Conservation (phyloP, 1,140 invertebrate species). For the Diorhabda sublineata region DNA sequence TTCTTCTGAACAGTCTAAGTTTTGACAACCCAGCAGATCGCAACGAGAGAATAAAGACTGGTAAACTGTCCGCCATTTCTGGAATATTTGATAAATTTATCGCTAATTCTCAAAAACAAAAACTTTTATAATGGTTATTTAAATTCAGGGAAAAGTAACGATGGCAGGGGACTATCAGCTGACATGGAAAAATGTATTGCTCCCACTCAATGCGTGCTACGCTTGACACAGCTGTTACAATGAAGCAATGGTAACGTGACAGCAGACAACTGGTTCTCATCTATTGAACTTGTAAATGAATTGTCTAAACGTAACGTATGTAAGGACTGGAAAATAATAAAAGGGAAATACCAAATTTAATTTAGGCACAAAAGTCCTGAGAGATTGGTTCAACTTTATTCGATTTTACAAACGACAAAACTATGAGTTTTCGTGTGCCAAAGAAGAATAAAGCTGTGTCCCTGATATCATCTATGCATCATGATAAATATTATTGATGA, state of each 20-base stretch:
- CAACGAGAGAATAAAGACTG: background rate
- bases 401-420: background rate
- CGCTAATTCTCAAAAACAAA: slow-evolving; percentile 12
- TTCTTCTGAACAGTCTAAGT: background rate
- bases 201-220: slow-evolving; percentile 32
- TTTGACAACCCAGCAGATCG: slow-evolving; percentile 1
- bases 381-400: slow-evolving; percentile 19
- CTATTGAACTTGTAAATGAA: slow-evolving; percentile 29
- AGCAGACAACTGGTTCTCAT: slow-evolving; percentile 46
- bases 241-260: slow-evolving; percentile 43
- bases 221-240: slow-evolving; percentile 36
- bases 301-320: slow-evolving; percentile 35
- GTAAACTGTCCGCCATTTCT: slow-evolving; percentile 21
- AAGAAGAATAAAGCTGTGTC: too few relatives aligned
- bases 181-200: slow-evolving; percentile 8
- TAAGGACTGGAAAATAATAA: slow-evolving; percentile 44
- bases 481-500: too few relatives aligned
- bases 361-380: slow-evolving; percentile 20
- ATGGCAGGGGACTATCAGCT: slow-evolving; percentile 12
- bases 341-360: slow-evolving; percentile 38
- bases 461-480: too few relatives aligned
- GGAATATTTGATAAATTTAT: slow-evolving; percentile 21
- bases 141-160: background rate
- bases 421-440: too few relatives aligned
- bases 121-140: too few relatives aligned